Percentiles rank a stretch among this genome's conserved stretches.
phyloP scores from a whole-genome alignment of 2,888 invertebrate genomes.

The Apotomis turbidana region DNA sequence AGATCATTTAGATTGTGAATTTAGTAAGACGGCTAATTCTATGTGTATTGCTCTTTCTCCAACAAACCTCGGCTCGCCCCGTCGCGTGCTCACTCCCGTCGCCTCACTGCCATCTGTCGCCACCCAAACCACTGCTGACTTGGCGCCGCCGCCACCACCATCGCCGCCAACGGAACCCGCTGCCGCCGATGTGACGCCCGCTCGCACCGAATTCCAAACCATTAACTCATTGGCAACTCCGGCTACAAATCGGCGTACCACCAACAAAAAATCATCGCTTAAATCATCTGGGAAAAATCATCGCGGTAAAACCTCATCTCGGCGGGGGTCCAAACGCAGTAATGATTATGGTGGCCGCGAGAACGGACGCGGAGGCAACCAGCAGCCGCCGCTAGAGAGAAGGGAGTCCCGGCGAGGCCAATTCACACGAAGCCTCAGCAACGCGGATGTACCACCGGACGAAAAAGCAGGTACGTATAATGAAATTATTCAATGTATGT shows the following conservation, averaged over 20 bases:
- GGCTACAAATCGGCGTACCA: conserved; percentile 43
- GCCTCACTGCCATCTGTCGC: conserved; percentile 69
- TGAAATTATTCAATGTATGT: not conserved
- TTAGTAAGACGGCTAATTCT: conserved; percentile 84
- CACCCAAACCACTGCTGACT: conserved; percentile 59
- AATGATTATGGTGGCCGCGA: conserved; percentile 86
- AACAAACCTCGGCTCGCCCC: conserved; percentile 78
- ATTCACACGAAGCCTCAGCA: conserved; percentile 92
- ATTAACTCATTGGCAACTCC: conserved; percentile 47
- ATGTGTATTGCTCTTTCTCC: conserved; percentile 84
- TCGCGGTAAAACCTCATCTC: conserved; percentile 56
- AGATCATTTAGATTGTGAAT: conserved; percentile 69
- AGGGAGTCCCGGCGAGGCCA: conserved; percentile 84
- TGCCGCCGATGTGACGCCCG: conserved; percentile 45
- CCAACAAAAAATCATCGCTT: conserved; percentile 57
- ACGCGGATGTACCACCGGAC: conserved; percentile 91
- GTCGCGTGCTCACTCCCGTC: conserved; percentile 76
- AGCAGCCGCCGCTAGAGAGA: conserved; percentile 79
- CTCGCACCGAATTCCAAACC: conserved; percentile 45
- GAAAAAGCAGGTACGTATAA: conserved; percentile 87
- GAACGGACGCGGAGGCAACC: conserved; percentile 80
- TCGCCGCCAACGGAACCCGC: conserved; percentile 40
- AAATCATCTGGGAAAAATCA: conserved; percentile 51
- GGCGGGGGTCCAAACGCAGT: conserved; percentile 75
- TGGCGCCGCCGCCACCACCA: conserved; percentile 48